Evolutionary conservation across 2,797 vertebrate genomes (phyloP).

Genomic region (Podarcis siculus): DNA sequence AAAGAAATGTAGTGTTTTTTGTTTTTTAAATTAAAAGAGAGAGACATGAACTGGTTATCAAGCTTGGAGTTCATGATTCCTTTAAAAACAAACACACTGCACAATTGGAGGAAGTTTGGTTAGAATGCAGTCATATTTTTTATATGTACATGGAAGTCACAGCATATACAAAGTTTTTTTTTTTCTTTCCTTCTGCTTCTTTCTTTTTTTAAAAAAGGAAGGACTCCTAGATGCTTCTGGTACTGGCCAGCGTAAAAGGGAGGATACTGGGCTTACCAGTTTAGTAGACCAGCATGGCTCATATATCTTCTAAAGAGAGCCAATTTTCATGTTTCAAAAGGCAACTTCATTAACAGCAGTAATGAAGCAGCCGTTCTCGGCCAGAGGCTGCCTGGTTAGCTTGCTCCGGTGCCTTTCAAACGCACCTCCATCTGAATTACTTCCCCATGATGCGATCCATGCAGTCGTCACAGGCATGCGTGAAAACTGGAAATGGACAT

Average conservation of each 20-base stretch:
- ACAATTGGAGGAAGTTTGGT: slow-evolving; percentile 87
- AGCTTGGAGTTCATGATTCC: slow-evolving; percentile 83
- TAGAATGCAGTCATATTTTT: slow-evolving; percentile 75
- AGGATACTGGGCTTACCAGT: background rate
- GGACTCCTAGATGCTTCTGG: background rate
- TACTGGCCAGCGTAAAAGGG: slow-evolving; percentile 1
- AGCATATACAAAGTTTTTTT: slow-evolving; percentile 71
- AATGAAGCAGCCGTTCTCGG: slow-evolving; percentile 50
- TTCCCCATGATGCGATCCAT: background rate
- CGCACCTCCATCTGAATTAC: background rate
- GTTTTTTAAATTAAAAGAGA: slow-evolving; percentile 62
- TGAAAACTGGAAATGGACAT: background rate
- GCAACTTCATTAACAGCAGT: slow-evolving; percentile 8
- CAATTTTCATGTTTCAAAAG: background rate
- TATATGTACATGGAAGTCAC: slow-evolving; percentile 83
- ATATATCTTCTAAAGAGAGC: slow-evolving; percentile 19
- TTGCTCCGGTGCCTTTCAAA: background rate
- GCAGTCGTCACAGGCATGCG: background rate
- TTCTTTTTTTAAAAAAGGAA: slow-evolving; percentile 38
- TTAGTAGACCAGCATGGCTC: background rate
- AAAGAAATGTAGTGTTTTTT: slow-evolving; percentile 79
- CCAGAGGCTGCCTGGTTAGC: background rate
- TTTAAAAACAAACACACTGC: slow-evolving; percentile 87
- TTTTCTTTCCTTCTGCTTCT: slow-evolving; percentile 18
- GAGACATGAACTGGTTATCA: slow-evolving; percentile 79